phyloP scores from a whole-genome alignment of 2,888 invertebrate species.

The Tenthredo amoena region DNA sequence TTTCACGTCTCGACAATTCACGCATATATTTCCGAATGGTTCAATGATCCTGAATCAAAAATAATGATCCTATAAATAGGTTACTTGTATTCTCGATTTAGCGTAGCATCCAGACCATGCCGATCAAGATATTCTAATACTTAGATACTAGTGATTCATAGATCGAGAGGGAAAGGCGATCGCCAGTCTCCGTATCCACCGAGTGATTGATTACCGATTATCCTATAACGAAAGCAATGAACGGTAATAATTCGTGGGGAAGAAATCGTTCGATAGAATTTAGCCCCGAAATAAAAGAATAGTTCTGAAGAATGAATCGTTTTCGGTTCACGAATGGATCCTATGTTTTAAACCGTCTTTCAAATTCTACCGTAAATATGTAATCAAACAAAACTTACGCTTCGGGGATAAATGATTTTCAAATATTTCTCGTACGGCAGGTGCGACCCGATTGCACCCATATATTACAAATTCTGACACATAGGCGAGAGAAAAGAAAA shows the following conservation, averaged over 20 bases:
- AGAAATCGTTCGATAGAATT: neutral
- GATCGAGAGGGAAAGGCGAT: slow-evolving; percentile 26
- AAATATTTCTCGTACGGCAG: slow-evolving; percentile 5
- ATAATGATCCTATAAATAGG: slow-evolving; percentile 2
- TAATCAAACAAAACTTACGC: slow-evolving; percentile 14
- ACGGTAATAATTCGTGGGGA: neutral
- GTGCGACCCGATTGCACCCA: neutral
- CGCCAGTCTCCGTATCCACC: neutral
- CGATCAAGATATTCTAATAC: slow-evolving; percentile 9
- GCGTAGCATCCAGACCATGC: neutral
- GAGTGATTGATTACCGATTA: slow-evolving; percentile 12
- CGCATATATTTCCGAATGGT: neutral
- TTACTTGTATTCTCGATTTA: neutral
- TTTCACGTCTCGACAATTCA: neutral
- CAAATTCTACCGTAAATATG: neutral
- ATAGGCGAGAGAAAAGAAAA: neutral
- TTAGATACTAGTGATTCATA: neutral
- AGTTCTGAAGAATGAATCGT: neutral
- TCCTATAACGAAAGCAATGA: neutral
- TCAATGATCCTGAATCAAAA: neutral
- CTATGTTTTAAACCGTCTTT: neutral
- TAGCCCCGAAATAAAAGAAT: neutral
- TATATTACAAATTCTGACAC: neutral
- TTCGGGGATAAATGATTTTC: neutral
- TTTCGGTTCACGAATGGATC: neutral